phyloP scores from a whole-genome alignment of 2,113 vertebrate genomes.

The Cyanoliseus patagonus region DNA sequence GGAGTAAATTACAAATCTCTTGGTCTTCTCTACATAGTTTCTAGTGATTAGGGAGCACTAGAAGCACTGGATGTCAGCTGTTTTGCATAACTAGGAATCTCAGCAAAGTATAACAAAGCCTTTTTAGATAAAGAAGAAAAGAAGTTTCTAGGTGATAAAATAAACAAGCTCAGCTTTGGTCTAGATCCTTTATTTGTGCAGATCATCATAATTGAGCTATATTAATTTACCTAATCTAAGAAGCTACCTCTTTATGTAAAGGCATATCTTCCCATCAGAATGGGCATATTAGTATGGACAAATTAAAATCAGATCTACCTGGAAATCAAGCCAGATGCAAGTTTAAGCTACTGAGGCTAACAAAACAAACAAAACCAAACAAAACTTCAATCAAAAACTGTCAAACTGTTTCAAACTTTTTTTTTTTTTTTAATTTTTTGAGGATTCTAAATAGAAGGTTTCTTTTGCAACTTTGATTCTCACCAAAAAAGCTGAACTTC shows the following conservation, averaged over 20 bases:
- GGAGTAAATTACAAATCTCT: not conserved
- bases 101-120: not conserved
- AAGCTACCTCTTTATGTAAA: not conserved
- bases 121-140: not conserved
- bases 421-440: not conserved
- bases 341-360: not conserved
- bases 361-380: not conserved
- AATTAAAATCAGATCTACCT: not conserved
- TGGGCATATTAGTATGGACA: not conserved
- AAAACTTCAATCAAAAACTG: not conserved
- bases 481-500: not conserved
- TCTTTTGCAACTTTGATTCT: not conserved
- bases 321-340: not conserved
- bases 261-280: not conserved
- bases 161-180: not conserved
- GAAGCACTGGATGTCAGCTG: not conserved
- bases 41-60: not conserved
- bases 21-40: not conserved
- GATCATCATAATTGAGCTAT: not conserved
- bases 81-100: not conserved
- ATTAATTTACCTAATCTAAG: not conserved
- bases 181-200: not conserved
- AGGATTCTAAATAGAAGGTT: not conserved
- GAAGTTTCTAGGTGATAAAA: not conserved
- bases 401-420: rapidly evolving